phyloP scores from a whole-genome alignment of 2,888 invertebrate genomes.

The Zaprionus obscuricornis region DNA sequence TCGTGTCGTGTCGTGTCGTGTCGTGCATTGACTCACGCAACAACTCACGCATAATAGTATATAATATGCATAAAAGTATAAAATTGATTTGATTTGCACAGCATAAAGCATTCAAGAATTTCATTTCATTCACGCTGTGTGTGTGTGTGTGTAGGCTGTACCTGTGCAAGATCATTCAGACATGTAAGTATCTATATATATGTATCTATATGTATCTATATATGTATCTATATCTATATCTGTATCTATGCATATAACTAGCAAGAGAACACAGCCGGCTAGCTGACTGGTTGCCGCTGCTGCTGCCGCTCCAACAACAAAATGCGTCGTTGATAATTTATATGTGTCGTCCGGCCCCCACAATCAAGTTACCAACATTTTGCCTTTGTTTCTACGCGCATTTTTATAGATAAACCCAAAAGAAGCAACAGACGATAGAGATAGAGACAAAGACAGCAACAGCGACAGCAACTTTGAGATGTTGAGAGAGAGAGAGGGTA shows the following conservation, averaged over 20 bases:
- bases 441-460: no score
- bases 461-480: neutral
- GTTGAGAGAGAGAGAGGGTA: neutral
- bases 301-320: no score
- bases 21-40: conserved; percentile 39
- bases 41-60: conserved; percentile 24
- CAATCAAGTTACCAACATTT: conserved; percentile 66
- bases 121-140: conserved; percentile 45
- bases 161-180: conserved; percentile 19
- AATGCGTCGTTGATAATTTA: conserved; percentile 68
- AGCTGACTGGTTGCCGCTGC: conserved; percentile 15
- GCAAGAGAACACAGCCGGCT: conserved; percentile 5
- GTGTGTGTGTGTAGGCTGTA: conserved; percentile 38
- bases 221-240: conserved; percentile 6
- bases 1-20: no score
- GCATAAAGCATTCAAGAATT: neutral
- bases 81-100: no score
- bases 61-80: neutral
- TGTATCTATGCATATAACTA: conserved; percentile 43
- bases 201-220: conserved; percentile 14
- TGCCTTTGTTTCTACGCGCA: conserved; percentile 64
- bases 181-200: conserved; percentile 9
- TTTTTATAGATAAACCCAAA: conserved; percentile 46
- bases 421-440: neutral
- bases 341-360: conserved; percentile 77